phyloP scores from a whole-genome alignment of 1,140 invertebrate species.

The Drosophila subpulchrella region DNA sequence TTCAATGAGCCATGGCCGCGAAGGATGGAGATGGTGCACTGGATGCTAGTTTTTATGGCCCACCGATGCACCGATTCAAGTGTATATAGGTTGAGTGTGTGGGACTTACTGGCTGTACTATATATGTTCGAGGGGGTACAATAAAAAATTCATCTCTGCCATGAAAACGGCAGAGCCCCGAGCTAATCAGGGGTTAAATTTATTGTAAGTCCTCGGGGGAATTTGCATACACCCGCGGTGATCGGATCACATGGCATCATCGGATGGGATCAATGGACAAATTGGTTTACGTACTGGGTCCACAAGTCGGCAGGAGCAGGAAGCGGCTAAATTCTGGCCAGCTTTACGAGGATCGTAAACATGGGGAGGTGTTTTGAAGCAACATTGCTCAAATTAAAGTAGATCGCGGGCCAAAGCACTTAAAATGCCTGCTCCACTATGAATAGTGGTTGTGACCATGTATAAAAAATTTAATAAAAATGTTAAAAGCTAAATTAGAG shows the following conservation, averaged over 20 bases:
- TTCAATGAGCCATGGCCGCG: conserved; percentile 39
- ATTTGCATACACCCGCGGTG: conserved; percentile 22
- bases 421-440: conserved; percentile 20
- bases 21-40: conserved; percentile 25
- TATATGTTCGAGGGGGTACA: conserved; percentile 4
- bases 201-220: conserved; percentile 23
- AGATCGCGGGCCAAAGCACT: conserved; percentile 28
- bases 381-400: conserved; percentile 37
- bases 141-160: conserved; percentile 36
- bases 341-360: conserved; percentile 29
- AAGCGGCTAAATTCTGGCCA: conserved; percentile 10
- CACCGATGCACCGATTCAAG: background rate
- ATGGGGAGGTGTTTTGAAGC: conserved; percentile 28
- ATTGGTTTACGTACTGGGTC: conserved; percentile 24
- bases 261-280: conserved; percentile 17
- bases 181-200: conserved; percentile 41
- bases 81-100: conserved; percentile 10
- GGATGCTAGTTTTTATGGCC: background rate
- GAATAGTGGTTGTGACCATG: background rate
- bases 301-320: conserved; percentile 29
- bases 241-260: conserved; percentile 8
- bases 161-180: conserved; percentile 1
- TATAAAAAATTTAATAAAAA: no score
- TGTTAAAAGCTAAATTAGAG: background rate
- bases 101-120: background rate